A percentile compares a stretch with the other conserved stretches of the same genome.
These are phyloP conservation scores for Lottia gigantea DNA, from an alignment of 2,888 invertebrate species.

Conservation along the genomic window DNA sequence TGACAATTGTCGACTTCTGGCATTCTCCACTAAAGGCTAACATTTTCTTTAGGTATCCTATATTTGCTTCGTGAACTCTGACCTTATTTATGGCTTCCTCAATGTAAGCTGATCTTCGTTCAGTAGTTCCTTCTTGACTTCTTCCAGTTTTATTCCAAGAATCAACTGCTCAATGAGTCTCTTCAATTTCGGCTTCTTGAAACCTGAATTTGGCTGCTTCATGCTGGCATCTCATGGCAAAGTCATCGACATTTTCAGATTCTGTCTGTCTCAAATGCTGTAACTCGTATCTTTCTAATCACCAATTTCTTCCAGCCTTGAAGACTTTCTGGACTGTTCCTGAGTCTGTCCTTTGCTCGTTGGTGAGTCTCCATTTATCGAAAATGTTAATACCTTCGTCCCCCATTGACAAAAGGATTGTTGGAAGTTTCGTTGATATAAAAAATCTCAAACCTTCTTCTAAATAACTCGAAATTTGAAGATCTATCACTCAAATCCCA, in stretches of 20 bases:
- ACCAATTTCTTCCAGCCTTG: constrained; percentile 3
- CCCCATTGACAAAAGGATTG: background rate
- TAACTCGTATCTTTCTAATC: background rate
- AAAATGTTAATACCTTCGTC: background rate
- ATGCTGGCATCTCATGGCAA: constrained; percentile 6
- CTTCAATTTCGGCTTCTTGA: background rate
- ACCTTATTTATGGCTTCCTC: background rate
- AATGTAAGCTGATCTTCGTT: background rate
- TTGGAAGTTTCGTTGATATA: background rate
- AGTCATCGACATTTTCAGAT: background rate
- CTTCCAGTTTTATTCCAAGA: background rate
- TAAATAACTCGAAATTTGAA: background rate
- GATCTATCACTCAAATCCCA: background rate
- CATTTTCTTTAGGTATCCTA: background rate
- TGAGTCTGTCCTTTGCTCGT: background rate
- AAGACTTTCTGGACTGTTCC: background rate
- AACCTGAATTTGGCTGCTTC: background rate
- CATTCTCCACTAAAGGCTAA: background rate
- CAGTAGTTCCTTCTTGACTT: background rate
- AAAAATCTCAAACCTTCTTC: background rate
- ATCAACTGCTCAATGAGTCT: constrained; percentile 5
- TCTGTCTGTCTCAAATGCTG: background rate
- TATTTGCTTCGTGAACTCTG: constrained; percentile 3
- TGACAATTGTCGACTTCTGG: background rate
- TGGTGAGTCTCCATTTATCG: background rate